phyloP scores from a whole-genome alignment of 2,797 vertebrate genomes.

The Sebastes minor region DNA sequence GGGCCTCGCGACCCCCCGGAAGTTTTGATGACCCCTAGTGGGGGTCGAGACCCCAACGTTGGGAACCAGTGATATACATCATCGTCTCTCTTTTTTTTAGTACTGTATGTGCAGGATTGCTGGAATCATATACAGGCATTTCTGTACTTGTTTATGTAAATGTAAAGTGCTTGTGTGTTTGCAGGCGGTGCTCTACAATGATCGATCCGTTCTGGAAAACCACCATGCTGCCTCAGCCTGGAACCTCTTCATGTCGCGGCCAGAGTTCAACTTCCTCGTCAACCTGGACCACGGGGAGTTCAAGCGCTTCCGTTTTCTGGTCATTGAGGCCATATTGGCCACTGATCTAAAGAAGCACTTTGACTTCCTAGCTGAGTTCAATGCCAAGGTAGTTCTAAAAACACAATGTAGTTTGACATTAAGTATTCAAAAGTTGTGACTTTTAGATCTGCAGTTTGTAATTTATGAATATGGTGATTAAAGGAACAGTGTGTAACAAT shows the following conservation, averaged over 20 bases:
- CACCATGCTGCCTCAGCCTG: constrained; percentile 97
- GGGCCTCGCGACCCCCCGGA: too few species aligned
- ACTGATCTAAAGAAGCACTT: constrained; percentile 99
- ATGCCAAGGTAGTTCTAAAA: constrained; percentile 88
- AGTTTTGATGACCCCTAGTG: too few species aligned
- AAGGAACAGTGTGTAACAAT: too few species aligned
- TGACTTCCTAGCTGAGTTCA: constrained; percentile 97
- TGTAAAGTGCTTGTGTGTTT: constrained; percentile 26
- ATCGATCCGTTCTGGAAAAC: constrained; percentile 97
- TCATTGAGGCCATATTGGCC: constrained; percentile 98
- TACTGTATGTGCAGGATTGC: neutral
- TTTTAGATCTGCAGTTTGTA: neutral
- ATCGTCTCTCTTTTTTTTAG: neutral
- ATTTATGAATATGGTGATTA: neutral
- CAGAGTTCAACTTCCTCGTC: constrained; percentile 95
- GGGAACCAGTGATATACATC: too few species aligned
- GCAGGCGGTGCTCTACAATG: constrained; percentile 97
- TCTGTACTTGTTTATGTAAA: neutral
- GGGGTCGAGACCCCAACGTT: too few species aligned
- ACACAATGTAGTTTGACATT: neutral
- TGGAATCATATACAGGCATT: neutral
- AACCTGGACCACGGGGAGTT: constrained; percentile 96
- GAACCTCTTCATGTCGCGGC: constrained; percentile 96
- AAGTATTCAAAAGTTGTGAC: neutral
- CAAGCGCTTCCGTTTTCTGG: constrained; percentile 97